A percentile compares a stretch with the other conserved stretches of the same genome.
These are phyloP conservation scores for Diceros bicornis DNA, from an alignment of 2,797 vertebrate genomes.

Conservation along the genomic window DNA sequence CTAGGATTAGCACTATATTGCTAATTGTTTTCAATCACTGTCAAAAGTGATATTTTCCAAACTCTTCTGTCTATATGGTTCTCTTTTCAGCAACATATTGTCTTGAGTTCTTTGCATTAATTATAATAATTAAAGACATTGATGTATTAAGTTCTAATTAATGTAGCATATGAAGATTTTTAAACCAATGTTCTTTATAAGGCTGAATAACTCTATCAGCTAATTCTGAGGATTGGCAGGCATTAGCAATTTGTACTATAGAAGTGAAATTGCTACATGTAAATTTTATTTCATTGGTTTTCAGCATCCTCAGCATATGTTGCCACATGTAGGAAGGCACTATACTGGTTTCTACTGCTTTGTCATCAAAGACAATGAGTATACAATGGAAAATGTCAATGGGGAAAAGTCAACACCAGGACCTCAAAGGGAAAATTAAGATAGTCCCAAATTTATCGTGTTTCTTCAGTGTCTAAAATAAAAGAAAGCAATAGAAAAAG, in stretches of 20 bases:
- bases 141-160: background rate
- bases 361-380: constrained; percentile 28
- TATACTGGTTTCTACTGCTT: background rate
- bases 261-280: background rate
- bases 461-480: background rate
- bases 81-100: background rate
- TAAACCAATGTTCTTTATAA: background rate
- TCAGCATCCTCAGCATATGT: background rate
- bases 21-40: background rate
- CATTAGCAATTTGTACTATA: background rate
- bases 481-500: background rate
- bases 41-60: constrained; percentile 15
- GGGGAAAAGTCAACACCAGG: background rate
- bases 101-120: background rate
- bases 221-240: background rate
- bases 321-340: background rate
- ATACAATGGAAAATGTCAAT: background rate
- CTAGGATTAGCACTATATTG: background rate
- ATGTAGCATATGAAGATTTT: background rate
- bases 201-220: background rate
- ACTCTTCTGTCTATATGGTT: background rate
- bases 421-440: constrained; percentile 15
- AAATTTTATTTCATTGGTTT: constrained; percentile 31
- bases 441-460: background rate
- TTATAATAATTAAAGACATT: background rate